Evolutionary conservation across 2,888 invertebrate species (phyloP).

Genomic region (Drosophila ustulata): DNA sequence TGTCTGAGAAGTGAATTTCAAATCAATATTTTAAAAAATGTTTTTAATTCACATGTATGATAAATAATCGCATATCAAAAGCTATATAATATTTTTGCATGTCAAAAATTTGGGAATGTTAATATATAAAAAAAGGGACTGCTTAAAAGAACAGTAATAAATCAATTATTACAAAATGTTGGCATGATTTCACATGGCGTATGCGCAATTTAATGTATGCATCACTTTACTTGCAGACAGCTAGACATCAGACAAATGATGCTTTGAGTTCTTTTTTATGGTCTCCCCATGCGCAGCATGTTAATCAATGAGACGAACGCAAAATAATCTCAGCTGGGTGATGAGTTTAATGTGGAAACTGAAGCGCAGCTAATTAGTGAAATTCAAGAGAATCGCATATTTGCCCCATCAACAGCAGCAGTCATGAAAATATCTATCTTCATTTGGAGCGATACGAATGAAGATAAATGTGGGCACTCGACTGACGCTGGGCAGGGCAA

Average conservation of each 20-base stretch:
- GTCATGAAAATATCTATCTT: slow-evolving; percentile 57
- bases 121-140: background rate
- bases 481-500: slow-evolving; percentile 30
- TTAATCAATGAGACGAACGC: slow-evolving; percentile 3
- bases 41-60: too few species aligned
- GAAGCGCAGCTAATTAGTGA: slow-evolving; percentile 33
- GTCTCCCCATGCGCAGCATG: background rate
- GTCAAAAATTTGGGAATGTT: background rate
- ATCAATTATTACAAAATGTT: background rate
- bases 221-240: background rate
- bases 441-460: slow-evolving; percentile 56
- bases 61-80: too few species aligned
- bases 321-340: slow-evolving; percentile 1
- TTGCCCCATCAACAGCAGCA: slow-evolving; percentile 8
- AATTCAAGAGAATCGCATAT: background rate
- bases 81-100: background rate
- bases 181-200: background rate
- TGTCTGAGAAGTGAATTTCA: too few species aligned
- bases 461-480: slow-evolving; percentile 63
- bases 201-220: background rate
- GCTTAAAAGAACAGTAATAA: background rate
- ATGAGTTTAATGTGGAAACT: slow-evolving; percentile 1
- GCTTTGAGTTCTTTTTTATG: background rate
- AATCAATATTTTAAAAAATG: too few species aligned
- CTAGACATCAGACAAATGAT: background rate